phyloP scores from a whole-genome alignment of 2,113 vertebrate genomes.

The Lates calcarifer region DNA sequence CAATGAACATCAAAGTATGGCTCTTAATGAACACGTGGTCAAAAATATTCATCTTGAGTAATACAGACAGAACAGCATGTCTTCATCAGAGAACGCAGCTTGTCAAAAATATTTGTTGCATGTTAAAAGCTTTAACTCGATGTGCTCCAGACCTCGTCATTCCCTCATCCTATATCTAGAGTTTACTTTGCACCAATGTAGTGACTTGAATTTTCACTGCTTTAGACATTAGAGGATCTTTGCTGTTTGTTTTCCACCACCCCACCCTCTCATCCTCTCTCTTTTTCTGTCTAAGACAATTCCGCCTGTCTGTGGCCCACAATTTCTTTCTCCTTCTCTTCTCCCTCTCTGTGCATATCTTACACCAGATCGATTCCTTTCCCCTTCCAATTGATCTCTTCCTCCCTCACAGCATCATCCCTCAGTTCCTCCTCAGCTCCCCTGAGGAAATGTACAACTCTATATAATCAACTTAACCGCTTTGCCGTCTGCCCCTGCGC shows the following conservation, averaged over 20 bases:
- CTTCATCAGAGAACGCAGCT: neutral
- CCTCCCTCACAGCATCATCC: conserved; percentile 16
- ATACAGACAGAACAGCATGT: neutral
- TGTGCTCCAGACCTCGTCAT: neutral
- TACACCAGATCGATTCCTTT: conserved; percentile 11
- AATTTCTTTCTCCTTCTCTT: neutral
- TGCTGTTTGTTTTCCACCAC: neutral
- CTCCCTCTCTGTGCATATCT: conserved; percentile 25
- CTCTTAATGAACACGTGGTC: neutral
- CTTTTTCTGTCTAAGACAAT: neutral
- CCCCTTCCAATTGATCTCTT: conserved; percentile 33
- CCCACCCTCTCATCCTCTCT: neutral
- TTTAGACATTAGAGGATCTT: neutral
- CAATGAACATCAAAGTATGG: neutral
- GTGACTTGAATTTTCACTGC: neutral
- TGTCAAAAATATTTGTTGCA: neutral
- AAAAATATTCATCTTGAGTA: neutral
- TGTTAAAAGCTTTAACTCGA: neutral
- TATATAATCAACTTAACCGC: conserved; percentile 74
- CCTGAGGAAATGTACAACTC: conserved; percentile 66
- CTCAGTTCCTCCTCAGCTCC: conserved; percentile 45
- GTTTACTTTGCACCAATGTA: neutral
- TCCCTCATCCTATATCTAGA: neutral
- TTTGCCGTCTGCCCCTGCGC: conserved; percentile 61
- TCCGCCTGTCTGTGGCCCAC: conserved; percentile 1